Evolutionary conservation across 2,797 vertebrate species (phyloP).

Genomic region (Mormyrops boulengeri): DNA sequence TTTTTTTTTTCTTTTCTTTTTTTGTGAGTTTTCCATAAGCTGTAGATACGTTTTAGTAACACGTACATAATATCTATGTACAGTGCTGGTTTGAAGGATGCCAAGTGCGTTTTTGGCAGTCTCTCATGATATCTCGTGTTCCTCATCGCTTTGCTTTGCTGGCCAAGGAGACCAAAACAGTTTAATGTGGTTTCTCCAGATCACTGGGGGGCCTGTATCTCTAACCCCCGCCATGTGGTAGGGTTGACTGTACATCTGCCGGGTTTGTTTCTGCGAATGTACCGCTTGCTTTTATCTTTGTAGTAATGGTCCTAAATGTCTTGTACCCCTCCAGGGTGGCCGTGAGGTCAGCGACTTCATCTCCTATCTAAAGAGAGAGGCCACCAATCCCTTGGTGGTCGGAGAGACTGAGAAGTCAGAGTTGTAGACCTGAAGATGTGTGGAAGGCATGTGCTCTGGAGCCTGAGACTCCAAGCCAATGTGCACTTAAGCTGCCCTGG

Average conservation of each 20-base stretch:
- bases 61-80: not conserved
- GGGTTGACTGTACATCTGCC: not conserved
- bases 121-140: not conserved
- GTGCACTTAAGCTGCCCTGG: not conserved
- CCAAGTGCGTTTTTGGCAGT: not conserved
- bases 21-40: not conserved
- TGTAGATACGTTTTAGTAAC: not conserved
- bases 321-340: slow-evolving; percentile 69
- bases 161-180: not conserved
- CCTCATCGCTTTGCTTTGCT: not conserved
- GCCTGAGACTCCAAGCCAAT: not conserved
- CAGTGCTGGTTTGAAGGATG: not conserved
- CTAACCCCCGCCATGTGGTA: not conserved
- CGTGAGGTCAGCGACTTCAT: slow-evolving; percentile 92
- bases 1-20: not conserved
- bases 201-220: not conserved
- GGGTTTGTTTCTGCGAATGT: not conserved
- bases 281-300: not conserved
- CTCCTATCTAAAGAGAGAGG: slow-evolving; percentile 87
- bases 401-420: slow-evolving; percentile 73
- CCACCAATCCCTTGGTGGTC: slow-evolving; percentile 71
- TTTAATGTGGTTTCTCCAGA: not conserved
- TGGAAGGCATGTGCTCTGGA: slow-evolving; percentile 48
- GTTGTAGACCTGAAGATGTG: slow-evolving; percentile 7
- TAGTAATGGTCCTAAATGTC: not conserved